Percentiles rank a stretch among this genome's conserved stretches.
Evolutionary conservation across 2,888 invertebrate genomes (phyloP).

Genomic region (Agrilus mali): DNA sequence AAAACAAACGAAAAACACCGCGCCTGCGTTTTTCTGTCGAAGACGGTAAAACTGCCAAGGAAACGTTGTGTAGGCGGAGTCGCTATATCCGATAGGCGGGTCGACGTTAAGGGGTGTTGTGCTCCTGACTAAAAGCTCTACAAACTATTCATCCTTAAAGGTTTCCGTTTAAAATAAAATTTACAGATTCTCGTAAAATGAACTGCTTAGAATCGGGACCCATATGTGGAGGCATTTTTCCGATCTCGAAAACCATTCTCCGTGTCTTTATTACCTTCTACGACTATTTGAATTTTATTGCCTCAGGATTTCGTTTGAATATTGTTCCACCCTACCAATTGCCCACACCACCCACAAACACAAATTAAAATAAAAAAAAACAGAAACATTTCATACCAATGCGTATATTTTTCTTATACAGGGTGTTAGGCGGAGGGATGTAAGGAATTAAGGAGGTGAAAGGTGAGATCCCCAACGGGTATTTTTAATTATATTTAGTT

Average conservation of each 20-base stretch:
- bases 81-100: slow-evolving; percentile 29
- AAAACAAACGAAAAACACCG: slow-evolving; percentile 9
- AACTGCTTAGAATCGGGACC: slow-evolving; percentile 18
- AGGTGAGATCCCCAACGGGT: too few species aligned
- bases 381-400: too few species aligned
- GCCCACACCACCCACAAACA: too few species aligned
- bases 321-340: too few species aligned
- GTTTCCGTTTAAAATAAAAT: slow-evolving; percentile 29
- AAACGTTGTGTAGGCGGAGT: slow-evolving; percentile 32
- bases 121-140: slow-evolving; percentile 32
- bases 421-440: too few species aligned
- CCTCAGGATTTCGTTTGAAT: too few species aligned
- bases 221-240: slow-evolving; percentile 20
- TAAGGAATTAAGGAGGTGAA: too few species aligned
- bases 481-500: too few species aligned
- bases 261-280: too few species aligned
- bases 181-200: slow-evolving; percentile 22
- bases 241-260: not conserved
- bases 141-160: slow-evolving; percentile 34
- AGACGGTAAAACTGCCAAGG: slow-evolving; percentile 22
- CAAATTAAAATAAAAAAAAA: too few species aligned
- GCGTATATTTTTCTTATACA: too few species aligned
- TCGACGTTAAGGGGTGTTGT: slow-evolving; percentile 29
- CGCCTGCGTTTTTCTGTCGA: slow-evolving; percentile 23
- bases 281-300: too few species aligned